Base-by-base conservation (phyloP, 2,888 invertebrate genomes). In the Lithophane ornitopus region DNA sequence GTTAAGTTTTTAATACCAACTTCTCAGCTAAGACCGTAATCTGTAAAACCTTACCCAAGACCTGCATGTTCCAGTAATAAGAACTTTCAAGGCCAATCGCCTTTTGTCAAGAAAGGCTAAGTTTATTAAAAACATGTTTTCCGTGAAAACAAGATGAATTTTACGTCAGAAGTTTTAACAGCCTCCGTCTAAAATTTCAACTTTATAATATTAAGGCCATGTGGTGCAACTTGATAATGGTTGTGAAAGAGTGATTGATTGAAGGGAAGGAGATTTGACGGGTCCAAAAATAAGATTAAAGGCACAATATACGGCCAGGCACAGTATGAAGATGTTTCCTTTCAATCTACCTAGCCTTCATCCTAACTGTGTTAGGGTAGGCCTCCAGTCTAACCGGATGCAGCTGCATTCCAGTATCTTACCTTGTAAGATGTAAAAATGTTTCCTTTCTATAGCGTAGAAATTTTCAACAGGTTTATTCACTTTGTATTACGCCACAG, bases 11-110 rank as follows among this genome's bases (percentile, higher is more conserved):
- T 69, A 73, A 67, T 58, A 54, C 65, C 52, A 56, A 28, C 65
- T 67, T 59, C 63, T 69, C 41, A 74, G 49, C 62, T 74, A 34
- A 83, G 84, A 72, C 65, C 59, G 75, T 74, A 85, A 74, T 82
- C 74, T 74, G 39, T 56, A 61, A 76, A 52, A 52, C 78, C 68
- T 73, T 61, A 16, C 44, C 46, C 58, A 62, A 70, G 75, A 46
- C 41, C 58, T 46, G 41, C 34, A 49, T 68, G 63, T 65, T 62
- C 54, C 46, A 68, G 67, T 65, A 73, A 76, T 72, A 70, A 66
- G 69, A 81, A 72, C 41, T 54, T 54, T 67, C 67, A 75, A 82
- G 81, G 71, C 19, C 81, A 68, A 49, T 63, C 46, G 65, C 75
- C 54, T 73, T 81, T 67, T 26, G 44, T 56, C 22, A 82, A 71